These are phyloP conservation scores for Hypsopygia costalis DNA, from an alignment of 2,888 invertebrate genomes.

Conservation along the genomic window DNA sequence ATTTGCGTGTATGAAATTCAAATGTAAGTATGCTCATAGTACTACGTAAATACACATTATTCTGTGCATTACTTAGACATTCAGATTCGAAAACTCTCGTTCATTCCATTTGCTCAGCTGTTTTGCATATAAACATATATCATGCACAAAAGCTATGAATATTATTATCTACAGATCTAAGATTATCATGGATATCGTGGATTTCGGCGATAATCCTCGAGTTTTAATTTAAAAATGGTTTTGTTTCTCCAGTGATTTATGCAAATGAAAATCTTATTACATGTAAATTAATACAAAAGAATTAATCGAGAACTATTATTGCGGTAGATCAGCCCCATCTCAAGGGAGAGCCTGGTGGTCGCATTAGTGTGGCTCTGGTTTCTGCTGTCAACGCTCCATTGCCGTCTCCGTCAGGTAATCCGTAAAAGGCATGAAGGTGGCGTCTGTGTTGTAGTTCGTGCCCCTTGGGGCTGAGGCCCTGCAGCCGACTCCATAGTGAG, in stretches of 20 bases:
- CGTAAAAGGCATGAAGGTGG: constrained; percentile 62
- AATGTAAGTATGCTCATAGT: too few species aligned
- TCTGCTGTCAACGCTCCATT: constrained; percentile 58
- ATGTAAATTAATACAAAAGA: neutral
- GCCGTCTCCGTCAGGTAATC: constrained; percentile 51
- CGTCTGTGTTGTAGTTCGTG: constrained; percentile 66
- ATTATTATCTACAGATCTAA: constrained; percentile 1
- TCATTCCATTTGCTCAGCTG: neutral
- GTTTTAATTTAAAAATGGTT: neutral
- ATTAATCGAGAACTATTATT: neutral
- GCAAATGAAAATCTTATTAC: neutral
- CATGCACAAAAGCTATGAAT: neutral
- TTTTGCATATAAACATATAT: constrained; percentile 12
- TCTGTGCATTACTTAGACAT: too few species aligned
- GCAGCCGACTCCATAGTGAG: constrained; percentile 68
- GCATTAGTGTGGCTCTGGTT: constrained; percentile 56
- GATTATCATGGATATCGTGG: neutral
- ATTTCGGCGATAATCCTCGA: neutral
- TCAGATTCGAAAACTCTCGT: neutral
- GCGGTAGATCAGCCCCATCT: constrained; percentile 59
- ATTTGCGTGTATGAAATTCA: too few species aligned
- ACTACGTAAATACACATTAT: neutral
- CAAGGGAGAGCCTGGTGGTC: constrained; percentile 71
- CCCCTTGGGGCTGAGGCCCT: constrained; percentile 62
- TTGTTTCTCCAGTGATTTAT: constrained; percentile 8